Evolutionary conservation across 2,797 vertebrate genomes (phyloP).

Genomic region (Aulostomus chinensis): DNA sequence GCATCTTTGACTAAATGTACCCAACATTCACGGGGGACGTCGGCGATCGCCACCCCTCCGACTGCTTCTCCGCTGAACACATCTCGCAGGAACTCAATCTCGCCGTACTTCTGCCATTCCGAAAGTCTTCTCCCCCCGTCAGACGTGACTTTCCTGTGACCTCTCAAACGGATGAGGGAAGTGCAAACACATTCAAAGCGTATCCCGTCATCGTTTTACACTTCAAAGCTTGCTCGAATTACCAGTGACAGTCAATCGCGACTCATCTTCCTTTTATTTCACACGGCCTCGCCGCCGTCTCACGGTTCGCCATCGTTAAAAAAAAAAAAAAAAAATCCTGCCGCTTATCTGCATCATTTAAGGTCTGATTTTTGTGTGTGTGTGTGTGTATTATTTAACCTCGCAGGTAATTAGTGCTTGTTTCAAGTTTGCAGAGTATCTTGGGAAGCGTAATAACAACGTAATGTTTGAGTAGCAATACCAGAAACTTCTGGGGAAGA

Average conservation of each 20-base stretch:
- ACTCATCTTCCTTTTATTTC: slow-evolving; percentile 29
- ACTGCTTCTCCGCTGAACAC: too few species aligned
- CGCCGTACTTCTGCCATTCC: too few species aligned
- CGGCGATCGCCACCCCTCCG: too few species aligned
- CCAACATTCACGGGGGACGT: too few species aligned
- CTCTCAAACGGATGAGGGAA: slow-evolving; percentile 35
- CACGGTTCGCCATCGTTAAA: slow-evolving; percentile 27
- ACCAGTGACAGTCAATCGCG: slow-evolving; percentile 38
- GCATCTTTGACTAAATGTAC: too few species aligned
- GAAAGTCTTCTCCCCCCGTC: slow-evolving; percentile 3
- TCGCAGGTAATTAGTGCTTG: neutral
- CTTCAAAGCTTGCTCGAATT: slow-evolving; percentile 47
- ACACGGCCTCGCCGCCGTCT: slow-evolving; percentile 21
- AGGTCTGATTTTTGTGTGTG: too few species aligned
- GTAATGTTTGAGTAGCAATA: too few species aligned
- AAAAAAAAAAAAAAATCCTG: slow-evolving; percentile 7
- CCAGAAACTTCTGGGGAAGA: too few species aligned
- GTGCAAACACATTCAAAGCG: slow-evolving; percentile 43
- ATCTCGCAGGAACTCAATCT: too few species aligned
- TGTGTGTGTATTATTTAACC: too few species aligned
- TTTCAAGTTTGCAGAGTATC: neutral
- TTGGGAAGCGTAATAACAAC: too few species aligned
- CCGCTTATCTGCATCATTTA: slow-evolving; percentile 26
- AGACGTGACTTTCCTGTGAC: slow-evolving; percentile 17
- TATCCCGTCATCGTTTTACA: slow-evolving; percentile 37